Evolutionary conservation across 2,113 vertebrate species (phyloP).

Genomic region (Osmerus eperlanus): DNA sequence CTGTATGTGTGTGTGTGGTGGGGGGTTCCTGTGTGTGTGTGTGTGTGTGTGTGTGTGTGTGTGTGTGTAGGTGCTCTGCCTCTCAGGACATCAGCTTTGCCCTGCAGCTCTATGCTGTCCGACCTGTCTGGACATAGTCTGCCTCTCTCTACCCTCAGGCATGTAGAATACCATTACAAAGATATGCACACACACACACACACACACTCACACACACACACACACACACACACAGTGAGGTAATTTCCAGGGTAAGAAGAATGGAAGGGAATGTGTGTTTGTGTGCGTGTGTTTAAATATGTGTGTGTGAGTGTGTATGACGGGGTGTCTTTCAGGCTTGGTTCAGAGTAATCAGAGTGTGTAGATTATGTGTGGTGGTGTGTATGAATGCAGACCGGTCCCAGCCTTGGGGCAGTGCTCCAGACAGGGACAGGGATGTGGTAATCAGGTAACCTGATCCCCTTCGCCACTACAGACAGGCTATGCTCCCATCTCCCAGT

Average conservation of each 20-base stretch:
- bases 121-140: background rate
- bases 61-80: background rate
- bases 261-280: slow-evolving; percentile 13
- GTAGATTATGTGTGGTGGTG: slow-evolving; percentile 5
- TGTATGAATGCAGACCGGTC: background rate
- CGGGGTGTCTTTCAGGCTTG: background rate
- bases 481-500: background rate
- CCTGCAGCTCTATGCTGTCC: too few relatives aligned
- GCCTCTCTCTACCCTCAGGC: background rate
- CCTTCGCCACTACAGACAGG: background rate
- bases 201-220: background rate
- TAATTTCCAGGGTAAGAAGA: too few relatives aligned
- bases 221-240: background rate
- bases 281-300: slow-evolving; percentile 6
- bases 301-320: slow-evolving; percentile 2
- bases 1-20: background rate
- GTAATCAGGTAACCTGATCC: background rate
- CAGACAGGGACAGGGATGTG: background rate
- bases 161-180: background rate
- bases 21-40: background rate
- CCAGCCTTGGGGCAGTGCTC: background rate
- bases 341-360: slow-evolving; percentile 12
- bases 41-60: background rate
- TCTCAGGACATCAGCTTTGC: background rate
- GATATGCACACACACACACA: background rate